Evolutionary conservation across 2,797 vertebrate genomes (phyloP).

Genomic region (Pempheris klunzingeri): DNA sequence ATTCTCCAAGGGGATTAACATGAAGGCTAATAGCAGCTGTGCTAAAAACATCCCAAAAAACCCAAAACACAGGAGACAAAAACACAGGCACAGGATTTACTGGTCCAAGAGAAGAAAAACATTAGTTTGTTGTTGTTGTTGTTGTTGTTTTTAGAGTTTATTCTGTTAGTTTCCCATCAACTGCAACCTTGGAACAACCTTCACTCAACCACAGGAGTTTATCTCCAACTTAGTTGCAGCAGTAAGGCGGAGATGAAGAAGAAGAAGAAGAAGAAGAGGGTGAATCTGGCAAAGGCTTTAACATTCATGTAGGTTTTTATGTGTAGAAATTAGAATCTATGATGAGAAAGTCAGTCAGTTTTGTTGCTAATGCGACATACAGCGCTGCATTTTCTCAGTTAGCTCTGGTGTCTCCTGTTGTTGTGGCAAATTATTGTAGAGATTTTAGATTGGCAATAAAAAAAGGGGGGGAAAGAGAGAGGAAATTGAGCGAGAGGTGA

Average conservation of each 20-base stretch:
- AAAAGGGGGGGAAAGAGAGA: not conserved
- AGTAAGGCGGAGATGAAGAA: not conserved
- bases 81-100: constrained; percentile 73
- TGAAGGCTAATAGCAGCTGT: constrained; percentile 78
- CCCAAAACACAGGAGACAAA: constrained; percentile 79
- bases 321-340: not conserved
- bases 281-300: not conserved
- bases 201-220: constrained; percentile 6
- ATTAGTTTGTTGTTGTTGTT: constrained; percentile 65
- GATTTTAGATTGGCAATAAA: not conserved
- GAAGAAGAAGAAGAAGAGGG: no score
- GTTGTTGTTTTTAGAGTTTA: constrained; percentile 53
- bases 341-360: not conserved
- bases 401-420: not conserved
- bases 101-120: constrained; percentile 55
- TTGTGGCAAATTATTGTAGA: not conserved
- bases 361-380: not conserved
- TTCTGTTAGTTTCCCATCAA: constrained; percentile 38
- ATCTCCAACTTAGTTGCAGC: constrained; percentile 18
- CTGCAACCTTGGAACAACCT: constrained; percentile 70
- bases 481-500: constrained; percentile 39
- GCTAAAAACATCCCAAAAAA: constrained; percentile 82
- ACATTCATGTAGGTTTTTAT: not conserved
- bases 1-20: constrained; percentile 84
- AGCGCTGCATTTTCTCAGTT: not conserved